phyloP scores from a whole-genome alignment of 2,888 invertebrate species.

The Amiota minor region DNA sequence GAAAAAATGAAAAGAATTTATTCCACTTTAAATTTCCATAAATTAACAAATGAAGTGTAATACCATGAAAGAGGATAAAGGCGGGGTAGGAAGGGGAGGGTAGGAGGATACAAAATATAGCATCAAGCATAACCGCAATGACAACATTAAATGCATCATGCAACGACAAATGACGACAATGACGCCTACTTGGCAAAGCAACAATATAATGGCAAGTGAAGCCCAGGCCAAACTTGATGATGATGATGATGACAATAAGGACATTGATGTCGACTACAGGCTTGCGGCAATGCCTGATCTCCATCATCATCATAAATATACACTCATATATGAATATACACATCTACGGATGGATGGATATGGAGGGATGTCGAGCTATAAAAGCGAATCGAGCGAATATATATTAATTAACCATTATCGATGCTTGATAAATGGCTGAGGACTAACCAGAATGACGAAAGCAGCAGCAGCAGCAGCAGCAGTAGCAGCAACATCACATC shows the following conservation, averaged over 20 bases:
- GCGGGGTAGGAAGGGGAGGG: too few relatives aligned
- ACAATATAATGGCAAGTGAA: neutral
- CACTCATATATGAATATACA: neutral
- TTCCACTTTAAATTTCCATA: neutral
- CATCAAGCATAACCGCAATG: neutral
- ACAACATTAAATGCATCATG: too few relatives aligned
- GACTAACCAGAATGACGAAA: conserved; percentile 48
- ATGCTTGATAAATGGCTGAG: conserved; percentile 40
- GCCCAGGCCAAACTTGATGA: neutral
- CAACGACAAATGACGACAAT: too few relatives aligned
- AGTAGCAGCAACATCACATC: conserved; percentile 26
- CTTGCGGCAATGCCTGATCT: conserved; percentile 6
- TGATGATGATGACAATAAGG: neutral
- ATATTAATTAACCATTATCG: conserved; percentile 69
- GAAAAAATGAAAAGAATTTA: neutral
- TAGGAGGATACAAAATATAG: neutral
- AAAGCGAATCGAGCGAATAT: conserved; percentile 40
- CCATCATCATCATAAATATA: neutral
- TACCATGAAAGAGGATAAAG: neutral
- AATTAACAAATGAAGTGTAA: neutral
- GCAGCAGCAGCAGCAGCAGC: conserved; percentile 45
- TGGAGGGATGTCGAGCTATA: too few relatives aligned
- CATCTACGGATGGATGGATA: neutral
- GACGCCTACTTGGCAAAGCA: conserved; percentile 1
- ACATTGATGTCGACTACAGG: neutral